Evolutionary conservation across 2,113 vertebrate species (phyloP), one percentile per base, ranked within the genome.

Genomic region (Pseudorasbora parva): DNA sequence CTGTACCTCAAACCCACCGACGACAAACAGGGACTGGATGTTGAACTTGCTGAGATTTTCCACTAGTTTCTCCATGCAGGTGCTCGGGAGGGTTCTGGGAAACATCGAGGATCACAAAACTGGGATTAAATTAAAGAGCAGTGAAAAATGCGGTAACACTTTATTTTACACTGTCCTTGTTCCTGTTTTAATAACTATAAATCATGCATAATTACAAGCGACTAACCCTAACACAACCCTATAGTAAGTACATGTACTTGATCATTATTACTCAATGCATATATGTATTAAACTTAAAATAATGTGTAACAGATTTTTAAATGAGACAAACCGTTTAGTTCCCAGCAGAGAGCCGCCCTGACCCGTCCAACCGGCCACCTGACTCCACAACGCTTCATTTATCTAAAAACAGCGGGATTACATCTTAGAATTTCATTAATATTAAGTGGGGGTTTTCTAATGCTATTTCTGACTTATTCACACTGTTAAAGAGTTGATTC

Each of bases 1-100:
- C 14, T 17, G n/a, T 82, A 97, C 98, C 96, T 99, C 98, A 3
- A 99, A 99, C 0, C 98, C 98, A 3, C 98, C 98, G 0, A 99
- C 86, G 30, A 98, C 95, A 75, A 99, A 93, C 89, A 99, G 90
- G 23, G 94, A 95, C 0, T 97, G 96, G 88, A 99, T 98, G 82
- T 84, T 92, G 47, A 94, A 93, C 72, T 94, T 94, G 30, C 84
- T 87, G 37, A 99, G 91, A 9, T 93, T 97, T 51, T 96, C 95
- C 86, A 95, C 96, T 0, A 99, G 96, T 64, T 95, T 94, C 75
- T 95, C 95, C 93, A 99, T 89, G 92, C 94, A 91, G 75, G 88
- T 91, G 71, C 92, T 95, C 10, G 98, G 98, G 75, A 97, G 95
- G 0, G 97, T 98, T 91, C 98, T 99, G 84, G 3, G 69, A 47